Evolutionary conservation across 2,888 invertebrate genomes (phyloP).

Genomic region (Erebia ligea): DNA sequence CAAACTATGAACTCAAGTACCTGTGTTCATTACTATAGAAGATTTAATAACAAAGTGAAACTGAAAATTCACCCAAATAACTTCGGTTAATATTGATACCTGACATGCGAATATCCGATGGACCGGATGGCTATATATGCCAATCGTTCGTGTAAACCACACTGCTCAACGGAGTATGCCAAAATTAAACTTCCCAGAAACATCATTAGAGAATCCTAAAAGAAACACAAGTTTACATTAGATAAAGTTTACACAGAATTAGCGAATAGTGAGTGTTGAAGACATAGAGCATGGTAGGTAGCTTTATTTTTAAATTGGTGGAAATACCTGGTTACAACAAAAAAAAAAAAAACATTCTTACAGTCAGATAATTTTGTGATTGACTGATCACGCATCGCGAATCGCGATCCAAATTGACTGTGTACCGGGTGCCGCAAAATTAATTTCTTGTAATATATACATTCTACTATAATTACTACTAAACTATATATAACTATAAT

Average conservation of each 20-base stretch:
- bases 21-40: no score
- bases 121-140: slow-evolving; percentile 61
- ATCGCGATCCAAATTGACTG: no score
- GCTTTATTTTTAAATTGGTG: not conserved
- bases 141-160: slow-evolving; percentile 66
- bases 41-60: no score
- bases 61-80: not conserved
- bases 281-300: not conserved
- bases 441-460: no score
- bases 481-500: no score
- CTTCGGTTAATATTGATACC: slow-evolving; percentile 47
- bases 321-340: no score
- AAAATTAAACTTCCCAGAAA: slow-evolving; percentile 68
- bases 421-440: no score
- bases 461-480: no score
- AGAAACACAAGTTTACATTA: slow-evolving; percentile 22
- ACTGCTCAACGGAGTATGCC: slow-evolving; percentile 68
- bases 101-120: slow-evolving; percentile 67
- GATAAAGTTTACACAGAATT: slow-evolving; percentile 1
- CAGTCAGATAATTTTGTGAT: no score
- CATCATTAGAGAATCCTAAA: slow-evolving; percentile 69
- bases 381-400: no score
- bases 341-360: no score
- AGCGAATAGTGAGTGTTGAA: not conserved
- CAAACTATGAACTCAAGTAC: no score